Base-by-base conservation (phyloP, 2,113 vertebrate species). In the Pelmatolapia mariae region DNA sequence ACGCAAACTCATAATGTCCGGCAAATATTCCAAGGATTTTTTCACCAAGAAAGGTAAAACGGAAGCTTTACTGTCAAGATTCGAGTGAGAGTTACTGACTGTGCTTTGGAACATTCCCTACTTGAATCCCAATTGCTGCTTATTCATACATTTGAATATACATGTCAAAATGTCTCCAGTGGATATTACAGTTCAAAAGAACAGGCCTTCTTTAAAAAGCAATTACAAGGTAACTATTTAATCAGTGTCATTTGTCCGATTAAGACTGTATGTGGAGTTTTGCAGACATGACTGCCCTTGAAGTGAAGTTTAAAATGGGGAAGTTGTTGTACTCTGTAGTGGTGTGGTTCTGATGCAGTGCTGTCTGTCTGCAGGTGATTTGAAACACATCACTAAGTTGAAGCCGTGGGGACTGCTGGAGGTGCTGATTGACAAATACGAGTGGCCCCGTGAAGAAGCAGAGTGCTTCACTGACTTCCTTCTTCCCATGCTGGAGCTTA, bases 1-100 rank as follows among this genome's bases (percentile, higher is more conserved):
- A 96, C 98, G 98, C 95, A 99, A 98, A 95, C 97, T 99, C 92
- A 97, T 99, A 94, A 94, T 97, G 95, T 96, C 96, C 66, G 98
- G 98, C 94, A 99, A 99, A 97, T 98, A 99, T 96, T 98, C 98
- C 95, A 98, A 99, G 97, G 98, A 99, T 87, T 99, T 99, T 97
- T 99, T 99, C 98, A 98, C 97, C 97, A 99, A 99, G 96, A 99
- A 99, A 98, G 98, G 98, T 99, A 98, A 96, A 91, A 83, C 40
- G 16, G 97, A 92, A 80, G 24, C 26, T 11, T 40, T 26, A 4
- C 29, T 78, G 78, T 88, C 15, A 12, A 31, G 84, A 43, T 36
- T 52, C 4, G 10, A 19, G 54, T 50, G 10, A 22, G 22, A 50
- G 24, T 81, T 47, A 40, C 9, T 59, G 38, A 16, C 22, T 81